Percentiles rank a stretch among this genome's conserved stretches.
Conservation (phyloP, 1,140 invertebrate genomes). For the Bicyclus anynana region DNA sequence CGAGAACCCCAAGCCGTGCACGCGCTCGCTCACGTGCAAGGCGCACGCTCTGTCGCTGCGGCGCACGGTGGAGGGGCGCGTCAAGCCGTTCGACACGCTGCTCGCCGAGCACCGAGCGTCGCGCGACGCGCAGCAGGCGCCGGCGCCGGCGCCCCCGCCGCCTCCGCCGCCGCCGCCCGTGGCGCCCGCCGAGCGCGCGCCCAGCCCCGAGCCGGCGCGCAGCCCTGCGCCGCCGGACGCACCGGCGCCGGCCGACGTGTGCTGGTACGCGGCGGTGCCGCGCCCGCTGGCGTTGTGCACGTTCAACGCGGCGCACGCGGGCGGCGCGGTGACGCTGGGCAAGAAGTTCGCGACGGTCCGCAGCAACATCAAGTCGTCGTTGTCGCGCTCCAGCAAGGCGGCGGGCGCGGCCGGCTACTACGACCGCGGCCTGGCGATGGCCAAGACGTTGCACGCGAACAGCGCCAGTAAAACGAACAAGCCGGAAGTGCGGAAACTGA, state of each 20-base stretch:
- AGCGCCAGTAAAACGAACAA: slow-evolving; percentile 56
- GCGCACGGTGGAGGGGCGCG: slow-evolving; percentile 84
- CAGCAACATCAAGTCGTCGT: slow-evolving; percentile 66
- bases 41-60: slow-evolving; percentile 87
- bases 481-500: slow-evolving; percentile 68
- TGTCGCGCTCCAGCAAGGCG: slow-evolving; percentile 49
- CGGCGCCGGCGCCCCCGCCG: slow-evolving; percentile 20
- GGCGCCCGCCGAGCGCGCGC: slow-evolving; percentile 53
- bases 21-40: slow-evolving; percentile 90
- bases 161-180: slow-evolving; percentile 42
- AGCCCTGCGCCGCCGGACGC: slow-evolving; percentile 50
- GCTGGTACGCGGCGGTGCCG: slow-evolving; percentile 66
- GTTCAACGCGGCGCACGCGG: slow-evolving; percentile 68
- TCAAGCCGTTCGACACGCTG: slow-evolving; percentile 88
- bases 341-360: slow-evolving; percentile 68
- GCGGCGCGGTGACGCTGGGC: slow-evolving; percentile 60
- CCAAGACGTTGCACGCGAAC: slow-evolving; percentile 65
- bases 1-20: slow-evolving; percentile 85
- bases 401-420: slow-evolving; percentile 49
- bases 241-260: slow-evolving; percentile 56
- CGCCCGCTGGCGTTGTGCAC: slow-evolving; percentile 71
- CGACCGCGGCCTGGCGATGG: slow-evolving; percentile 53
- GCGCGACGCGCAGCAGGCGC: slow-evolving; percentile 39
- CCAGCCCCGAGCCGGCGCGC: slow-evolving; percentile 39
- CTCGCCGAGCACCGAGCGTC: slow-evolving; percentile 86